These are phyloP conservation scores for Synergus umbraculus DNA, from an alignment of 2,888 invertebrate species.

Conservation along the genomic window DNA sequence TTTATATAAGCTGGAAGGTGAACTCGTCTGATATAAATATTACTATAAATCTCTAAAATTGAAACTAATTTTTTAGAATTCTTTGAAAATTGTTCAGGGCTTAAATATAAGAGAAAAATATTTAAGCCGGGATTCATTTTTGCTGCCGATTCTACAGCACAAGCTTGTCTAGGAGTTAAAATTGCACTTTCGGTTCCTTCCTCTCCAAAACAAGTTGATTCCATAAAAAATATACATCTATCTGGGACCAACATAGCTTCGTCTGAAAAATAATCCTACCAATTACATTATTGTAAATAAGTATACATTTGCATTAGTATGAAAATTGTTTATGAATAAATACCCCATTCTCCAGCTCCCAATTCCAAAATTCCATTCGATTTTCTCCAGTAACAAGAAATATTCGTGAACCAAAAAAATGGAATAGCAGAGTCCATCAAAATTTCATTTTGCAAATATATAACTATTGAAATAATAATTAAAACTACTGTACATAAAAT, in stretches of 20 bases:
- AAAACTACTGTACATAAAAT: too few relatives aligned
- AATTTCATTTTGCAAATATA: too few relatives aligned
- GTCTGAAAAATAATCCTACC: conserved; percentile 50
- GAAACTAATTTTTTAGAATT: conserved; percentile 68
- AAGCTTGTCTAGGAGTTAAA: conserved; percentile 81
- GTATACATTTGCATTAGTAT: too few relatives aligned
- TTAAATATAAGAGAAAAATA: conserved; percentile 80
- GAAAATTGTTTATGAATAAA: too few relatives aligned
- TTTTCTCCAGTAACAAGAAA: too few relatives aligned
- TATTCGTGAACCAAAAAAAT: too few relatives aligned
- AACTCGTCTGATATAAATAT: conserved; percentile 79
- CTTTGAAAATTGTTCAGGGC: conserved; percentile 73
- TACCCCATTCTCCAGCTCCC: too few relatives aligned
- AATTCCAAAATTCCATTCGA: too few relatives aligned
- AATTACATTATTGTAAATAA: not conserved
- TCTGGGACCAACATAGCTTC: conserved; percentile 67
- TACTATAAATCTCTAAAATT: conserved; percentile 77
- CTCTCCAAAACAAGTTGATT: conserved; percentile 80
- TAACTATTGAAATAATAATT: too few relatives aligned
- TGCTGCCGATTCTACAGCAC: conserved; percentile 84
- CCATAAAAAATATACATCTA: conserved; percentile 82
- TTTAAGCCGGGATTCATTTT: conserved; percentile 80
- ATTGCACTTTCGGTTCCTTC: conserved; percentile 71
- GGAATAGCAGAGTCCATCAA: too few relatives aligned
- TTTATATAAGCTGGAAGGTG: conserved; percentile 78